Evolutionary conservation across 2,888 invertebrate species (phyloP), one percentile per base, ranked within the genome.

Genomic region (Scaptomyza parva): DNA sequence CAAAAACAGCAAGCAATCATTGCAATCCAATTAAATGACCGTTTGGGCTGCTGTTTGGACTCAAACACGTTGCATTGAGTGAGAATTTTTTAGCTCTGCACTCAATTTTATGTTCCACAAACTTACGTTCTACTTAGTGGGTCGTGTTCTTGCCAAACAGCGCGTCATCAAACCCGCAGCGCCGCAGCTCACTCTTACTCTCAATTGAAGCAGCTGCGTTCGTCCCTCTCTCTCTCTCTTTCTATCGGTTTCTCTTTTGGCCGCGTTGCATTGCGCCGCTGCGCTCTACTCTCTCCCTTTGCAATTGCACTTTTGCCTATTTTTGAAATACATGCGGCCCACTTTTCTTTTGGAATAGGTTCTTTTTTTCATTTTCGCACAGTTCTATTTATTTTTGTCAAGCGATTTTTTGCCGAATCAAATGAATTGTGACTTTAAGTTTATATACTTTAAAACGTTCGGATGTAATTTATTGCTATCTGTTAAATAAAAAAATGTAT

Each of bases 21-120:
- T 69, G 79, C 78, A 80, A 80, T 84, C 82, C 85, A 80, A 80
- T 80, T 80, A 80, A 80, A 70, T 77, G 82, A 71, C 62, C 67
- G 43, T 45, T 59, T 37, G 52, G 51, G 39, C 45, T 26, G 47
- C 62, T 33, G 24, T 28, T 7, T 35, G 43, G 14, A 12, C 45
- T 17, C 30, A n/a, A n/a, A 30, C 28, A 35, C 22, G 12, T 8
- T 35, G 30, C 30, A 44, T 44, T 66, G 67, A 66, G 67, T 47
- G 58, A 8, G 18, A 66, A 18, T 30, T 48, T 11, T 18, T 3
- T 9, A 8, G 8, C 12, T 44, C 47, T 33, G 22, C 37, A 51
- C 51, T 53, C 39, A 39, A 11, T 43, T 37, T 55, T 69, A 37
- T 12, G 43, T 64, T 80, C 82, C 71, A 74, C 43, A 62, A 57